Evolutionary conservation across 2,113 vertebrate genomes (phyloP), one percentile per base, ranked within the genome.

Genomic region (Muntiacus muntjak): DNA sequence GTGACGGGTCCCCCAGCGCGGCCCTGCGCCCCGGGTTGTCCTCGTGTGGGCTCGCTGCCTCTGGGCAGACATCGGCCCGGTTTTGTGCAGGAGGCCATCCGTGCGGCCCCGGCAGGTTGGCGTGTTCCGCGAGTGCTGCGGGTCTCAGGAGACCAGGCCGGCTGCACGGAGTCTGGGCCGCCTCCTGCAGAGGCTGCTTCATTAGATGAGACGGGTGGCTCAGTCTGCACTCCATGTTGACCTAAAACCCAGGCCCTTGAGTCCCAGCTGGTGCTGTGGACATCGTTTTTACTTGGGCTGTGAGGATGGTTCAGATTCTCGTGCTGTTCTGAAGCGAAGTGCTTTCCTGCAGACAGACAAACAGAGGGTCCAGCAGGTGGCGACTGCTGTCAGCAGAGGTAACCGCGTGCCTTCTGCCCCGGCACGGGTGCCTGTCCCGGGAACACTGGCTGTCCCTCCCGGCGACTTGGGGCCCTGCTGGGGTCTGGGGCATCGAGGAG

Each of bases 1-100:
- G 3, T 3, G 33, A 50, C 21, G 47, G 12, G n/a, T 4, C 50
- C 40, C 30, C 0, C 2, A 21, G 16, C 11, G 0, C 2, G 8
- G 25, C 16, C 25, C 23, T 23, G 19, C 67, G 16, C 23, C 12
- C 11, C 13, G 36, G 21, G 5, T 4, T 25, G 9, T 33, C 25
- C 25, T n/a, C 14, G 2, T 33, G 16, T 7, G 7, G 45, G 6
- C 26, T n/a, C 3, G 1, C 74, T 45, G 36, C 6, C 9, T 95
- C 13, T 10, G 9, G 21, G 4, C 47, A 30, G 21, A 30, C 57
- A 2, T 17, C 19, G 12, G 26, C 11, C 36, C 1, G 1, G 0
- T 26, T 40, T 15, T 58, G 7, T 60, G 1, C 57, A 17, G 19
- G 43, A 94, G 23, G 43, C 40, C 9, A 4, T 25, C 30, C 12